Evolutionary conservation across 2,797 vertebrate species (phyloP).

Genomic region (Anableps anableps): DNA sequence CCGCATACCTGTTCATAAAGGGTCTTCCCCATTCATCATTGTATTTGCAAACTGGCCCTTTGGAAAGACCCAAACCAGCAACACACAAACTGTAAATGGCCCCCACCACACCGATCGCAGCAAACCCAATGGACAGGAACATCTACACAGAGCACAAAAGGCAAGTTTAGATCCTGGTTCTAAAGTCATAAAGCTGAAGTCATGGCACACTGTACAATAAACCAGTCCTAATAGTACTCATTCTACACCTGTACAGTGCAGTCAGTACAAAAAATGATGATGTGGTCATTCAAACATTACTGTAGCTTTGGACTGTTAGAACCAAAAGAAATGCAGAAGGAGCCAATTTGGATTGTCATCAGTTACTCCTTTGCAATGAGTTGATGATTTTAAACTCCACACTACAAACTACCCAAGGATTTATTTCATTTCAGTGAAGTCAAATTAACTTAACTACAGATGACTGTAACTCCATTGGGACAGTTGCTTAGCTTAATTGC

Average conservation of each 20-base stretch:
- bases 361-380: neutral
- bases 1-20: conserved; percentile 47
- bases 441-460: neutral
- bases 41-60: conserved; percentile 66
- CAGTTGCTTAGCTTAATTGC: neutral
- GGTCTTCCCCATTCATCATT: neutral
- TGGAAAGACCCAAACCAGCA: conserved; percentile 66
- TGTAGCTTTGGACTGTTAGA: neutral
- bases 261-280: neutral
- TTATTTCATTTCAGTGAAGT: neutral
- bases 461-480: neutral
- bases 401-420: neutral
- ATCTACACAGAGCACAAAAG: conserved; percentile 66
- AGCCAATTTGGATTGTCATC: neutral
- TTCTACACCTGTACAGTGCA: neutral
- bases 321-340: neutral
- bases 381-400: neutral
- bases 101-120: conserved; percentile 70
- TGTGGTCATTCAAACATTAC: neutral
- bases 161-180: neutral
- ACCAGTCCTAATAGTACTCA: neutral
- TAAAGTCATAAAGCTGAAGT: neutral
- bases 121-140: conserved; percentile 83
- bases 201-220: neutral
- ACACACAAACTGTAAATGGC: conserved; percentile 66